phyloP scores from a whole-genome alignment of 2,888 invertebrate genomes.

The Chaetogeoica ovagalla region DNA sequence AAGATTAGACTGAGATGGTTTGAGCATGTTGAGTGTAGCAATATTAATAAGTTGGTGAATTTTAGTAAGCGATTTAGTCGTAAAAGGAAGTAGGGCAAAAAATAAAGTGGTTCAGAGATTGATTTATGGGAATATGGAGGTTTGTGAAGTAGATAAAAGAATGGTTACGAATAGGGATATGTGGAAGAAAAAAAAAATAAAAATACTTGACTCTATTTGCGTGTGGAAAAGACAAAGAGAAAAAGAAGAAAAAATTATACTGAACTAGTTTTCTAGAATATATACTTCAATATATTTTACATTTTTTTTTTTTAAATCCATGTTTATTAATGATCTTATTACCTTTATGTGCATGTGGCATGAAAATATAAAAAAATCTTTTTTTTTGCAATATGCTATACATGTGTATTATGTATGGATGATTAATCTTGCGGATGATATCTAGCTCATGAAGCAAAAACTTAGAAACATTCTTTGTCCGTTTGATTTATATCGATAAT shows the following conservation, averaged over 20 bases:
- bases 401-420: slow-evolving; percentile 70
- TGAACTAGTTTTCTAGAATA: neutral
- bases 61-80: no score
- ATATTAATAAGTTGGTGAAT: no score
- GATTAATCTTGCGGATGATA: slow-evolving; percentile 73
- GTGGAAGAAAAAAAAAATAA: no score
- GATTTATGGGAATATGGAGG: no score
- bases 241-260: neutral
- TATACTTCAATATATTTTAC: neutral
- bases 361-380: slow-evolving; percentile 61
- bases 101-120: no score
- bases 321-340: neutral
- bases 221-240: no score
- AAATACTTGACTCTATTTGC: no score
- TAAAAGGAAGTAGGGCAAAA: no score
- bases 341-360: slow-evolving; percentile 53
- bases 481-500: slow-evolving; percentile 73
- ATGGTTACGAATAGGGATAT: no score
- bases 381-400: slow-evolving; percentile 74
- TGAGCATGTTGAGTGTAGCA: no score
- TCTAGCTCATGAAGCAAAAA: slow-evolving; percentile 83
- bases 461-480: slow-evolving; percentile 73
- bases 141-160: no score
- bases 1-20: no score
- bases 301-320: neutral